Conservation (phyloP, 2,888 invertebrate genomes). For the Eugnorisma glareosa region DNA sequence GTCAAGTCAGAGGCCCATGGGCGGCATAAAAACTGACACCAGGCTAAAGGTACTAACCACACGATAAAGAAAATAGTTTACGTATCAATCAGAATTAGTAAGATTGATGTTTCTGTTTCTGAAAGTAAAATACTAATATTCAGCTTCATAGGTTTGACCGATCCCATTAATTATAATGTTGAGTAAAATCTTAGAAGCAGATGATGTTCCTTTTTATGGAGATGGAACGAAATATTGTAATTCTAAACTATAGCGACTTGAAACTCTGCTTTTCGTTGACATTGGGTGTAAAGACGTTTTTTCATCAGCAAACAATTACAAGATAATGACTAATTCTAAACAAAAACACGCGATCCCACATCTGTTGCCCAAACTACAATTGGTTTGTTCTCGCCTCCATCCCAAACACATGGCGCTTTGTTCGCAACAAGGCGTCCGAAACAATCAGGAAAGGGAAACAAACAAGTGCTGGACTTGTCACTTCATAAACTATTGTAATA, state of each 20-base stretch:
- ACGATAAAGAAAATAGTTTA: too few relatives aligned
- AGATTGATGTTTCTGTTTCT: not conserved
- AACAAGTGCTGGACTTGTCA: constrained; percentile 83
- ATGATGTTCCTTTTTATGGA: not conserved
- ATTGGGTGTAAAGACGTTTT: not conserved
- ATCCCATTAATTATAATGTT: not conserved
- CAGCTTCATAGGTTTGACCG: not conserved
- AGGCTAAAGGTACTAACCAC: too few relatives aligned
- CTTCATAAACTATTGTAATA: constrained; percentile 82
- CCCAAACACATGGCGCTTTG: constrained; percentile 85
- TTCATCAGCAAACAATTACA: constrained; percentile 41
- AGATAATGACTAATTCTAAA: constrained; percentile 54
- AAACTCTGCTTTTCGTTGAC: not conserved
- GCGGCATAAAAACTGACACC: too few relatives aligned
- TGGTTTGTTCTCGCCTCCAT: constrained; percentile 63
- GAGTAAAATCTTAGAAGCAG: too few relatives aligned
- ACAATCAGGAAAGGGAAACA: constrained; percentile 78
- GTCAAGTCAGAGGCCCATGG: too few relatives aligned
- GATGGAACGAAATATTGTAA: not conserved
- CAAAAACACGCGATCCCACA: constrained; percentile 73
- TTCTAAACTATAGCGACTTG: not conserved
- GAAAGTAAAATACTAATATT: not conserved
- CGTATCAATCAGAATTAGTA: not conserved
- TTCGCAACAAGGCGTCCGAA: constrained; percentile 71
- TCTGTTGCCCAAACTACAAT: constrained; percentile 78